Evolutionary conservation across 2,888 invertebrate genomes (phyloP), one percentile per base, ranked within the genome.

Genomic region (Cybosia mesomella): DNA sequence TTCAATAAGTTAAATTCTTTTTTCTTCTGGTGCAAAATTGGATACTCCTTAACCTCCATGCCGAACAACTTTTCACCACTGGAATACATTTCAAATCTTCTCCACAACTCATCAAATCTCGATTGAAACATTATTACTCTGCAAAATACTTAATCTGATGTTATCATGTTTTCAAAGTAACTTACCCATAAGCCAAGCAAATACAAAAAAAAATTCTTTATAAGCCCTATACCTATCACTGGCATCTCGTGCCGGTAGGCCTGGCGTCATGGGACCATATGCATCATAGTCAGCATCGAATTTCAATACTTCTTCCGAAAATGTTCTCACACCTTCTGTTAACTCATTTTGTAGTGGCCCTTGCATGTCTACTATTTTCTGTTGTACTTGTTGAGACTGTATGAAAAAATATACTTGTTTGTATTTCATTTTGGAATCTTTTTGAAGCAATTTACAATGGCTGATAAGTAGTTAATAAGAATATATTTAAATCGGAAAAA

Each of bases 1-100:
- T 97, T 98, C 22, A 98, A 92, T 63, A 98, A 95, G 87, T 97
- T 97, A 80, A 98, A 96, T 86, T 98, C 98, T 80, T 97, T 98
- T 88, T 97, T 98, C 76, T 98, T 96, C 80, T 97, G 96, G 72
- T 97, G 96, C 63, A 98, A 89, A 70, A 97, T 95, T 0, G 98
- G 98, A 91, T 98, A 98, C 69, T 98, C 97, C 22, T 97, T 97
- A 9, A 97, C 96, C 77, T 97, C 97, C 85, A 98, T 95, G 0
- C 98, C 98, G 86, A 98, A 98, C 61, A 98, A 90, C 76, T 96
- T 96, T 91, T 98, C 98, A 39, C 98, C 98, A 80, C 96, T 98
- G 57, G 97, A 96, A 88, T 97, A 98, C 93, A 98, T 98, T 89
- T 97, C 97, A 83, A 96, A 98, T 84, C 97, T 96, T 63, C 97